Conservation (phyloP, 2,888 invertebrate species). For the Onchidella celtica region DNA sequence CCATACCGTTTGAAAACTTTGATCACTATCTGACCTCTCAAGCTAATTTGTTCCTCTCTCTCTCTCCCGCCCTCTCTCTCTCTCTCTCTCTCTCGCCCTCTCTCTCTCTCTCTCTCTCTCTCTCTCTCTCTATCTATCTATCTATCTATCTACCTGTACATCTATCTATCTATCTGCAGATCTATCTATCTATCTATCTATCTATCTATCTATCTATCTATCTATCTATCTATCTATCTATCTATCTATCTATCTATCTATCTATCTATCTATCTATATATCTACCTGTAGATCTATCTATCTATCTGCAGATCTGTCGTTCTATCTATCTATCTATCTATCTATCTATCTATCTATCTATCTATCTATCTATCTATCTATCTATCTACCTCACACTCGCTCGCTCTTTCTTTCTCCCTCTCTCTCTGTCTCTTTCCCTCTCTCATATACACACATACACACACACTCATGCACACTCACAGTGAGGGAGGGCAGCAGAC, state of each 20-base stretch:
- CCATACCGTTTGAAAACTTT: too few relatives aligned
- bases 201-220: slow-evolving; percentile 22
- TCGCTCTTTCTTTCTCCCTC: background rate
- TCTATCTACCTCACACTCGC: slow-evolving; percentile 3
- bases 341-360: slow-evolving; percentile 29
- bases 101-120: background rate
- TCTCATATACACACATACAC: too few relatives aligned
- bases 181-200: slow-evolving; percentile 8
- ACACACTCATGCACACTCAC: too few relatives aligned
- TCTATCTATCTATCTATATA: background rate
- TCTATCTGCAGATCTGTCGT: background rate
- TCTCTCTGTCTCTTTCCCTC: background rate
- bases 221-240: slow-evolving; percentile 28
- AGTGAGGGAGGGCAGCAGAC: too few relatives aligned
- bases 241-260: slow-evolving; percentile 3
- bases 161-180: too few relatives aligned
- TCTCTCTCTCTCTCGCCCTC: too few relatives aligned
- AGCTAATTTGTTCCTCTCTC: background rate
- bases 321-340: slow-evolving; percentile 23
- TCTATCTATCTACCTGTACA: too few relatives aligned
- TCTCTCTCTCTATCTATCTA: too few relatives aligned
- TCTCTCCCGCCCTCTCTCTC: background rate
- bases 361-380: slow-evolving; percentile 16
- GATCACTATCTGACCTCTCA: too few relatives aligned
- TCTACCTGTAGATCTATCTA: background rate